Base-by-base conservation (phyloP, 2,888 invertebrate genomes). In the Magallana nippona region DNA sequence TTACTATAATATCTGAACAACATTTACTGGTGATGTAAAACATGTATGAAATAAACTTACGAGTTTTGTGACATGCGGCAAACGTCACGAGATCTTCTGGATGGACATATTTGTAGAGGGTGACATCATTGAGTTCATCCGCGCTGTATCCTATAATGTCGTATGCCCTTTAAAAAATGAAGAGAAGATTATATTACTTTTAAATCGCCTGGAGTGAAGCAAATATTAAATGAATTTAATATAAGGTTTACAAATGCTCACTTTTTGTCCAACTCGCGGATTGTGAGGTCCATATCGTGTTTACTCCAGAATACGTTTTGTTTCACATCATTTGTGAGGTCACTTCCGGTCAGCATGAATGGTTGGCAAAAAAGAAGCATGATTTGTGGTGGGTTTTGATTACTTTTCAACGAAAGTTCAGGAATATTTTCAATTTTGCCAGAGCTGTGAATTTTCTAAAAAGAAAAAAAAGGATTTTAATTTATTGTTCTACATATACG, bases 221-320 rank as follows among this genome's bases (percentile, higher is more conserved):
- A 60, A 60, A 0, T 10, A 60, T 11, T 19, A n/a, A 60, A 60
- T 17, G 5, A n/a, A 19, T 19, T n/a, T 32, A 11, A 71, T 27
- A 13, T 32, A 15, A 3, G 1, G n/a, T 17, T 11, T 15, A 57
- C 2, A 32, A 58, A 3, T n/a, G 81, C 89, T 86, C 84, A 92
- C 92, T 89, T 90, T 81, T 88, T 84, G 77, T 92, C 92, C 22
- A 92, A 83, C 55, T 92, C 91, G 77, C 85, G 89, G 81, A 92
- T 89, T 13, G 81, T 87, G 13, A 92, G 87, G 82, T 91, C 92
- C 83, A 92, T 90, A 78, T 91, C 92, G 81, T 92, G 92, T 84
- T 92, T 92, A 83, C 90, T 91, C 92, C 92, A 92, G 87, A 92
- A 92, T 10, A 90, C 89, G 60, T 88, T 87, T 55, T 87, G 86